Percentiles rank a stretch among this genome's conserved stretches.
phyloP scores from a whole-genome alignment of 2,888 invertebrate genomes.

The Cyrtodaria siliqua region DNA sequence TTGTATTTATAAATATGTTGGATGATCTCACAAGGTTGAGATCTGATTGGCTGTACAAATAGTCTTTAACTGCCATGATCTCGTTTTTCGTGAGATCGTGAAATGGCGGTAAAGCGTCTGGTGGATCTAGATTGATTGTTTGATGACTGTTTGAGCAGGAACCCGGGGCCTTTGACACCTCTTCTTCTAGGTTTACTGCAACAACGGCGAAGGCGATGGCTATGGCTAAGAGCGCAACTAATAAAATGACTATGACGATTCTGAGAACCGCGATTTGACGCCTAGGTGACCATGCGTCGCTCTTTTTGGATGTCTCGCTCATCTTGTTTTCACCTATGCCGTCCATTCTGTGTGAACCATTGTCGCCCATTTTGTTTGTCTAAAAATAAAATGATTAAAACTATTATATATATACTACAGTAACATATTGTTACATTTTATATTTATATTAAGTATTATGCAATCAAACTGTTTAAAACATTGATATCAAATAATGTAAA shows the following conservation, averaged over 20 bases:
- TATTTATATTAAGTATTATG: too few relatives aligned
- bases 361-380: too few relatives aligned
- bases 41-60: constrained; percentile 43
- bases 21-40: constrained; percentile 44
- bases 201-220: not conserved
- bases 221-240: not conserved
- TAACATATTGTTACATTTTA: too few relatives aligned
- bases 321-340: too few relatives aligned
- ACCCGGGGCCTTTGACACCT: not conserved
- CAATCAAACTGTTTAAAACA: too few relatives aligned
- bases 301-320: too few relatives aligned
- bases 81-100: constrained; percentile 56
- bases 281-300: not conserved
- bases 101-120: constrained; percentile 51
- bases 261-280: not conserved
- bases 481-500: too few relatives aligned
- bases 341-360: too few relatives aligned
- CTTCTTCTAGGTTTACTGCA: not conserved
- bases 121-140: constrained; percentile 42
- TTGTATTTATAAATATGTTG: constrained; percentile 27
- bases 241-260: not conserved
- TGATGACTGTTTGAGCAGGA: not conserved
- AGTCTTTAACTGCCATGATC: constrained; percentile 44
- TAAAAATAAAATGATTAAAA: too few relatives aligned
- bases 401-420: too few relatives aligned